Conservation (phyloP, 1,140 invertebrate species). For the Aethina tumida region DNA sequence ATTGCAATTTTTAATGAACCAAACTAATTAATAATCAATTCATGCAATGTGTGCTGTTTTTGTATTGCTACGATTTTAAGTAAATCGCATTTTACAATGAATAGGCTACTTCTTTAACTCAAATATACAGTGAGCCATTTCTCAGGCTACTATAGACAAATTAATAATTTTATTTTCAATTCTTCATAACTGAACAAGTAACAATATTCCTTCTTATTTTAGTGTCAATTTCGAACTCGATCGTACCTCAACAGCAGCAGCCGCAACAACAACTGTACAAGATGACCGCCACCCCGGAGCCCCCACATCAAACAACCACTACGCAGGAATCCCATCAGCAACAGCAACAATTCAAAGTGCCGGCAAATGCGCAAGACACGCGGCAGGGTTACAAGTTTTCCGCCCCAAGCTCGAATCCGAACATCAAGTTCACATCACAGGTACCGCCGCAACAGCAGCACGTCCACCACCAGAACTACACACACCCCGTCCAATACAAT, state of each 20-base stretch:
- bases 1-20: too few relatives aligned
- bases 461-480: slow-evolving; percentile 33
- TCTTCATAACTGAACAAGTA: too few relatives aligned
- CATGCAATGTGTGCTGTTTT: too few relatives aligned
- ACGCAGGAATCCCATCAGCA: slow-evolving; percentile 13
- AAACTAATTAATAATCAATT: too few relatives aligned
- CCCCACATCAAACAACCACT: neutral
- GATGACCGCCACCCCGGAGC: too few relatives aligned
- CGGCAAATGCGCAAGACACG: slow-evolving; percentile 10
- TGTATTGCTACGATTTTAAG: too few relatives aligned
- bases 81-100: too few relatives aligned
- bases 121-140: too few relatives aligned
- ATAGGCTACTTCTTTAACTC: too few relatives aligned
- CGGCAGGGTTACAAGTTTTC: slow-evolving; percentile 39
- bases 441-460: slow-evolving; percentile 27
- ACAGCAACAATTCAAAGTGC: slow-evolving; percentile 13
- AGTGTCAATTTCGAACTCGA: slow-evolving; percentile 4
- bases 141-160: too few relatives aligned
- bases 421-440: slow-evolving; percentile 35
- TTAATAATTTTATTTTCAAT: too few relatives aligned
- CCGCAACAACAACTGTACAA: neutral
- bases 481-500: slow-evolving; percentile 9
- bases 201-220: too few relatives aligned
- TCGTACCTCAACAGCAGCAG: slow-evolving; percentile 4
- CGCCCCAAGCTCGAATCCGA: slow-evolving; percentile 26